A percentile compares a stretch with the other conserved stretches of the same genome.
Evolutionary conservation across 2,888 invertebrate species (phyloP).

Genomic region (Venustoraphidia nigricollis): DNA sequence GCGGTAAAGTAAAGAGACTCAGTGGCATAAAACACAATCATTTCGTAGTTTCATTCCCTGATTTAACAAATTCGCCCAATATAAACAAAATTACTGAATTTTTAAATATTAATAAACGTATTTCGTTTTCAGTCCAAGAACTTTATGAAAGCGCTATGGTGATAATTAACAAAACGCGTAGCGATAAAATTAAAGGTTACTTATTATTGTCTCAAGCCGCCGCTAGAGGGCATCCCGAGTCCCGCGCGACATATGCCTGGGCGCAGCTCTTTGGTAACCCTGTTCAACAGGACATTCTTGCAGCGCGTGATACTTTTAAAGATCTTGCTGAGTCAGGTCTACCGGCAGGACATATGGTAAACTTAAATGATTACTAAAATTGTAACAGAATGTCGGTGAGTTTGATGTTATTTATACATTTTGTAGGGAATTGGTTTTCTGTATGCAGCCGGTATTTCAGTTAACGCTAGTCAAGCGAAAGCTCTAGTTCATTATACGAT

Average conservation of each 20-base stretch:
- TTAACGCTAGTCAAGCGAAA: slow-evolving; percentile 76
- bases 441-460: slow-evolving; percentile 70
- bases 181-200: slow-evolving; percentile 60
- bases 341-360: slow-evolving; percentile 74
- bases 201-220: slow-evolving; percentile 65
- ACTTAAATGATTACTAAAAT: background rate
- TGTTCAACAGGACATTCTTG: slow-evolving; percentile 57
- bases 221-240: slow-evolving; percentile 61
- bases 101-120: background rate
- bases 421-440: slow-evolving; percentile 71
- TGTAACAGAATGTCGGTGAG: background rate
- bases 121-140: slow-evolving; percentile 43
- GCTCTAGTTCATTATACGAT: slow-evolving; percentile 86
- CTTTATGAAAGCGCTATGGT: slow-evolving; percentile 56
- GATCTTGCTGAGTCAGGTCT: slow-evolving; percentile 60
- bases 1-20: too few relatives aligned
- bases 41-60: too few relatives aligned
- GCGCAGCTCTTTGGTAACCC: slow-evolving; percentile 72
- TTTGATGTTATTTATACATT: slow-evolving; percentile 5
- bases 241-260: slow-evolving; percentile 78
- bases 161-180: slow-evolving; percentile 53
- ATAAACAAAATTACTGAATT: slow-evolving; percentile 1
- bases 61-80: too few relatives aligned
- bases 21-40: too few relatives aligned
- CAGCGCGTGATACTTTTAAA: slow-evolving; percentile 61